These are phyloP conservation scores for Amphipyra tragopoginis DNA, from an alignment of 2,888 invertebrate species.

Conservation along the genomic window DNA sequence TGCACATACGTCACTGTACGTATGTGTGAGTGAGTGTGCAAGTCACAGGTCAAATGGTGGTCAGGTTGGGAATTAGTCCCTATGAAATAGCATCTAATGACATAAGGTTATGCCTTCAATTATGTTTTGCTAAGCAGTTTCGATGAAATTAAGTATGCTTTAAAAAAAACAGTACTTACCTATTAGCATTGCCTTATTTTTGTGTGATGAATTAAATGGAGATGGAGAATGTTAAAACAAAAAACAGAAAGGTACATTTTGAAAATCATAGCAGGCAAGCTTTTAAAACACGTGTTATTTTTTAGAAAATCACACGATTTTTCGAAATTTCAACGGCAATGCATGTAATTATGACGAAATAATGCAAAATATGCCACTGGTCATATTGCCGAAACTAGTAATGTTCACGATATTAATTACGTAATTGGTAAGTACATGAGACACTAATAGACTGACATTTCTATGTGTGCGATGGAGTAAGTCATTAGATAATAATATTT, in stretches of 20 bases:
- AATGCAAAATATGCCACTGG: neutral
- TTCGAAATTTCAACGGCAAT: neutral
- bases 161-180: no score
- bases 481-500: constrained; percentile 7
- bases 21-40: constrained; percentile 51
- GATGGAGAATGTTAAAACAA: neutral
- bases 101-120: constrained; percentile 39
- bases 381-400: constrained; percentile 7
- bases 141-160: constrained; percentile 18
- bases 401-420: constrained; percentile 5
- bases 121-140: constrained; percentile 19
- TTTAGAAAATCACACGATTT: neutral
- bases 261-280: neutral
- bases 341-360: neutral
- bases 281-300: constrained; percentile 1
- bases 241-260: constrained; percentile 15
- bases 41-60: constrained; percentile 69
- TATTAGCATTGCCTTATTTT: neutral
- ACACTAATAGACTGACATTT: constrained; percentile 13
- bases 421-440: neutral
- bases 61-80: constrained; percentile 55
- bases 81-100: constrained; percentile 32
- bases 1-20: constrained; percentile 14
- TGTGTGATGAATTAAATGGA: constrained; percentile 19
- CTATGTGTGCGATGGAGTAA: constrained; percentile 14